Evolutionary conservation across 2,797 vertebrate genomes (phyloP), one percentile per base, ranked within the genome.

Genomic region (Cygnus olor): DNA sequence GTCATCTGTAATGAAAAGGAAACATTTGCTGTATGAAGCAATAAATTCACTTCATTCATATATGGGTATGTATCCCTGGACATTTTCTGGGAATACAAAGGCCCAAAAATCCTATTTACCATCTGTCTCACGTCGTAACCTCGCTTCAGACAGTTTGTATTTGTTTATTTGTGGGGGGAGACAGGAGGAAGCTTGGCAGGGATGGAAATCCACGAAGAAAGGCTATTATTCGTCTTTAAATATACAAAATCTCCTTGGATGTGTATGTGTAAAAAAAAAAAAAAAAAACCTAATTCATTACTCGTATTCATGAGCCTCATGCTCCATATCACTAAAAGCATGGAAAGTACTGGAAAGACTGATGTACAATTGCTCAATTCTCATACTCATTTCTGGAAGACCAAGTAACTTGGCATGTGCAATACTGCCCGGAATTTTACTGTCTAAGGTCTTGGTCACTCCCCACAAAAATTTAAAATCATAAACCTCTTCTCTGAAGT

Each of bases 1-100:
- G 91, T 99, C 99, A 94, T 98, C 99, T 99, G 97, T 28, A 96
- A 97, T 4, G 17, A 92, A 94, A 97, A 21, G 14, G 69, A 88
- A 96, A 91, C 82, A 94, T 57, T 54, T 93, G n/a, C 45, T 85
- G 11, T 9, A 74, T 42, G 81, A 90, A 85, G 57, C 78, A 80
- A 15, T 91, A 73, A 90, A 51, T 95, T 76, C 57, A 65, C n/a
- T 84, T 91, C 47, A 17, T n/a, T 86, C 49, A 36, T 47, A 71
- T 68, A 80, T 3, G 21, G 20, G 17, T 71, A 74, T 16, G 49
- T n/a, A 87, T 87, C 74, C 38, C 57, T 40, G 49, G 80, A 56
- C 64, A 77, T 60, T 68, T 90, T 86, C 63, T 60, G 61, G 53
- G 34, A 22, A 84, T 64, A 68, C 8, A 81, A 77, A 77, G 66